Base-by-base conservation (phyloP, 2,113 vertebrate genomes). In the Tenebrosternarchus preto region DNA sequence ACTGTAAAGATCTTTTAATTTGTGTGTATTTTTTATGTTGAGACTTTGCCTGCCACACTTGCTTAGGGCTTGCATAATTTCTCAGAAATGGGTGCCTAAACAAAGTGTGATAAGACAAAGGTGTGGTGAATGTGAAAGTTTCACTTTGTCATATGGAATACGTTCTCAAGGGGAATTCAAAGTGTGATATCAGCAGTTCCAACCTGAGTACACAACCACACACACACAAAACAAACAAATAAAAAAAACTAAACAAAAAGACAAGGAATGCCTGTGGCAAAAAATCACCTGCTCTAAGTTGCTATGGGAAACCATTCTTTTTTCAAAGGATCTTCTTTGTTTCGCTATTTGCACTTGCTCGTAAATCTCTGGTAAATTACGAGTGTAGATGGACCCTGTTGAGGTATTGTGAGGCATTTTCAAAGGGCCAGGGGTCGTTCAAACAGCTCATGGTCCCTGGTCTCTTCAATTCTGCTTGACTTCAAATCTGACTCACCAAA, bases 331-430 rank as follows among this genome's bases (percentile, higher is more conserved):
- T 81, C 70, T 69, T 64, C 66, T 83, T 80, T 85, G 75, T 80
- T 63, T 70, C 73, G 56, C 81, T 39, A 46, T 66, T 77, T 50
- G 64, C 78, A 72, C 59, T 76, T 75, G 50, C 50, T 78, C 71
- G 68, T 81, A 85, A 85, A 85, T 85, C 80, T 78, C 55, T 71
- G n/a, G 73, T 66, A 78, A 81, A 71, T 78, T 75, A 70, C 75
- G 78, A 61, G 67, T 73, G 46, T 53, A 83, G 76, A 66, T 53
- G 68, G 74, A 78, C 33, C 53, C 29, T 67, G 78, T 83, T 80
- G 17, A 63, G 12, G 24, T 57, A 78, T 83, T 85, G 78, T 78
- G 53, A 83, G 76, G 75, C 36, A 17, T 73, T 73, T 84, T 82
- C 55, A 82, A 67, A 76, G 53, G 69, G 17, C 59, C 31, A 20